These are phyloP conservation scores for Drosophila cardini DNA, from an alignment of 1,140 invertebrate species.

Conservation along the genomic window DNA sequence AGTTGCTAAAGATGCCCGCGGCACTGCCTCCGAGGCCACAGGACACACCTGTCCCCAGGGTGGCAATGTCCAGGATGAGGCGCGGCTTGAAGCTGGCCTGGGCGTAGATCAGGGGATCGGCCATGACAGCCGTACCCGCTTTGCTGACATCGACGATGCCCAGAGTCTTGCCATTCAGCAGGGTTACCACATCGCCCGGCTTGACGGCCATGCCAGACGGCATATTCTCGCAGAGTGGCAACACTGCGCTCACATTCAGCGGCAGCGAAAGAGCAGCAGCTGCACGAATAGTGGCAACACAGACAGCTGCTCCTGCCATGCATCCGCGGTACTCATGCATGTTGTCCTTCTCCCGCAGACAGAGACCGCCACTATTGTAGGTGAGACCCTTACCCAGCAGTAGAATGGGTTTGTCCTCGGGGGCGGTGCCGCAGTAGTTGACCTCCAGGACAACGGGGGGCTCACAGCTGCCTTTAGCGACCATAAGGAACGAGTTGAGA, in stretches of 20 bases:
- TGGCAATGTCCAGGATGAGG: slow-evolving; percentile 91
- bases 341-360: slow-evolving; percentile 89
- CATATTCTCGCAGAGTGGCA: slow-evolving; percentile 93
- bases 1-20: slow-evolving; percentile 92
- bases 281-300: slow-evolving; percentile 71
- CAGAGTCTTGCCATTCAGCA: slow-evolving; percentile 94
- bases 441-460: slow-evolving; percentile 85
- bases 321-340: slow-evolving; percentile 95
- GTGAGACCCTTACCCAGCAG: slow-evolving; percentile 76
- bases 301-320: slow-evolving; percentile 87
- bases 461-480: slow-evolving; percentile 91
- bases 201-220: slow-evolving; percentile 93
- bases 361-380: slow-evolving; percentile 90
- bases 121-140: slow-evolving; percentile 94
- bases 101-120: slow-evolving; percentile 95
- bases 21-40: slow-evolving; percentile 89
- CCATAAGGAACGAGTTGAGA: slow-evolving; percentile 89
- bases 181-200: slow-evolving; percentile 93
- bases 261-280: slow-evolving; percentile 75
- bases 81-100: slow-evolving; percentile 87
- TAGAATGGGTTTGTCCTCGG: slow-evolving; percentile 75
- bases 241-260: slow-evolving; percentile 64
- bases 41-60: slow-evolving; percentile 85
- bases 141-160: slow-evolving; percentile 95
- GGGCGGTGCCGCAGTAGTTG: slow-evolving; percentile 71